phyloP scores from a whole-genome alignment of 1,140 invertebrate genomes.

The Nasonia giraulti region DNA sequence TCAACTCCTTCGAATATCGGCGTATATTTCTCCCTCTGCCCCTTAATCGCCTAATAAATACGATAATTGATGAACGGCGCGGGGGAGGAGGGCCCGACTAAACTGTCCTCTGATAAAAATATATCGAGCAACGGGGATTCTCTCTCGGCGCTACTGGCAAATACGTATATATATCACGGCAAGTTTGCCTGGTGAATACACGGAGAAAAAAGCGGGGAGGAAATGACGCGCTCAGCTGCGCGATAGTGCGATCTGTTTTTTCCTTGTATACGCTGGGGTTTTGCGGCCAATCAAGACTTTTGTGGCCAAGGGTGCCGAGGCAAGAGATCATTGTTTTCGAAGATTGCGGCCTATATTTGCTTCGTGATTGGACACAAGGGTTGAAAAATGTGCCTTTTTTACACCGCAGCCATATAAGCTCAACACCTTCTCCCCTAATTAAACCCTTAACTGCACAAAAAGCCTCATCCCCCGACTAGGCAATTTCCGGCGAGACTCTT shows the following conservation, averaged over 20 bases:
- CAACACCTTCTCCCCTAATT: background rate
- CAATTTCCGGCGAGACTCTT: background rate
- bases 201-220: background rate
- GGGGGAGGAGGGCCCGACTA: background rate
- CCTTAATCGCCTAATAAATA: slow-evolving; percentile 26
- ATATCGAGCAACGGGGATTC: background rate
- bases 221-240: background rate
- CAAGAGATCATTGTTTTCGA: no score
- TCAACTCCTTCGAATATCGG: background rate
- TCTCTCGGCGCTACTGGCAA: background rate
- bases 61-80: slow-evolving; percentile 18
- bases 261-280: no score
- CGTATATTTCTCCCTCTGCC: background rate
- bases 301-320: no score
- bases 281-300: no score
- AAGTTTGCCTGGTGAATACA: background rate
- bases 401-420: no score
- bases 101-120: slow-evolving; percentile 26
- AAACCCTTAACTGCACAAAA: no score
- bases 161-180: background rate
- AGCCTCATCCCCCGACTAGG: background rate
- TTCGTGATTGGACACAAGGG: no score
- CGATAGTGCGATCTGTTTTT: background rate
- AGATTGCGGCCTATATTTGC: no score
- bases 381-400: no score